Conservation (phyloP, 2,888 invertebrate species). For the Rhyacophila evoluta region DNA sequence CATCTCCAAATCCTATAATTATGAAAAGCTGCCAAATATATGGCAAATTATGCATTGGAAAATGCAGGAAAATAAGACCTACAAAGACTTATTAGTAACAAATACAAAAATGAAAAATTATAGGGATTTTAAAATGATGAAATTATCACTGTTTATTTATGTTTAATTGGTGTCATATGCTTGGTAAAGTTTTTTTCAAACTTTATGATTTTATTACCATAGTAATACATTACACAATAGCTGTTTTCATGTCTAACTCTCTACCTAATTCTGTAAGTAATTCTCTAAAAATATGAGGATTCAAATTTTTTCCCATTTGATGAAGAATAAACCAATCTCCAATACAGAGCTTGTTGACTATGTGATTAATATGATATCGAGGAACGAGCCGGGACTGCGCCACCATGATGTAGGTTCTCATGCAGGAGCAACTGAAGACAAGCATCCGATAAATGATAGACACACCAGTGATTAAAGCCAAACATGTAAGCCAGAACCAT, state of each 20-base stretch:
- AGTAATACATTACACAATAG: background rate
- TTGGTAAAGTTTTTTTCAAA: too few species aligned
- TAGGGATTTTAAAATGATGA: too few species aligned
- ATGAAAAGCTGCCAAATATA: too few species aligned
- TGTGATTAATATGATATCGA: constrained; percentile 66
- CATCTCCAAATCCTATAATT: too few species aligned
- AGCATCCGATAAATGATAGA: constrained; percentile 73
- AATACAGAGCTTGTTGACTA: constrained; percentile 70
- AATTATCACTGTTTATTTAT: too few species aligned
- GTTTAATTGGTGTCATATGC: too few species aligned
- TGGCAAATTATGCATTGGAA: too few species aligned
- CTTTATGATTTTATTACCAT: too few species aligned
- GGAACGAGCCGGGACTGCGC: constrained; percentile 72
- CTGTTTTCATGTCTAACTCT: constrained; percentile 56
- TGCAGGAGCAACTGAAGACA: constrained; percentile 69
- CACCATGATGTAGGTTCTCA: constrained; percentile 73
- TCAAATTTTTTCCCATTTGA: constrained; percentile 81
- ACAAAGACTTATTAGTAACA: too few species aligned
- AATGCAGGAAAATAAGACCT: too few species aligned
- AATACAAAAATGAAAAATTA: too few species aligned
- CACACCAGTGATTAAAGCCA: constrained; percentile 72
- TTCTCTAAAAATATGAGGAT: constrained; percentile 76
- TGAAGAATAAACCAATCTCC: constrained; percentile 86
- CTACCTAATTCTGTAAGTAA: constrained; percentile 70
- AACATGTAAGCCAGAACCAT: constrained; percentile 80